Base-by-base conservation (phyloP, 2,888 invertebrate genomes). In the Eristalis tenax region DNA sequence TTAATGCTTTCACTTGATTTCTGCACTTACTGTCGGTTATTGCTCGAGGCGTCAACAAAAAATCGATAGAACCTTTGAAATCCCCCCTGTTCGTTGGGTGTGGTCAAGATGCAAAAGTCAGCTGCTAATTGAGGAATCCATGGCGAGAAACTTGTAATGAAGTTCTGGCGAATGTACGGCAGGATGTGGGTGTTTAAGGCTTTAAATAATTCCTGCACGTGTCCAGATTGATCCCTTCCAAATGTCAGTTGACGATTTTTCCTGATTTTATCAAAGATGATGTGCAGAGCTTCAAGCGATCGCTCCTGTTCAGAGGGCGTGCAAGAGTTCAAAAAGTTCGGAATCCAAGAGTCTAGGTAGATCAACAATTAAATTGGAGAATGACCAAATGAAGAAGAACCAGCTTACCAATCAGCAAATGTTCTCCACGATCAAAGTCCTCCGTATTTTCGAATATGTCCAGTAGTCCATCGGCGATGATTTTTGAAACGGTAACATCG, bases 101-200 rank as follows among this genome's bases (percentile, higher is more conserved):
- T 61, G 26, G 90, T 84, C 8, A 89, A 74, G 3, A 90, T 88
- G 63, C 91, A 91, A 68, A 93, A 92, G 63, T 91, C 91, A 0
- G 93, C 91, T 0, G 92, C 92, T 26, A 93, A 74, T 35, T 90
- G 89, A 1, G 93, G 92, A 57, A 93, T 50, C 91, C 91, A 91
- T 2, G 79, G 83, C 13, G 92, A 93, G 57, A 91, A 91, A 22
- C 90, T 91, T 26, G 35, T 90, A 0, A 89, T 81, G 59, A 91
- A 93, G 68, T 91, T 91, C 18, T 91, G 89, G 13, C 91, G 91
- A 22, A 93, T 88, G 88, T 91, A 91, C 0, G 93, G 93, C 59
- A 93, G 83, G 40, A 93, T 90, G 28, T 91, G 89, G 26, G 90
- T 84, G 73, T 92, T 91, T n/a, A 93, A 84, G 5, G 91, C 89